A percentile compares a stretch with the other conserved stretches of the same genome.
Evolutionary conservation across 2,888 invertebrate genomes (phyloP).

Genomic region (Tenthredo distinguenda): DNA sequence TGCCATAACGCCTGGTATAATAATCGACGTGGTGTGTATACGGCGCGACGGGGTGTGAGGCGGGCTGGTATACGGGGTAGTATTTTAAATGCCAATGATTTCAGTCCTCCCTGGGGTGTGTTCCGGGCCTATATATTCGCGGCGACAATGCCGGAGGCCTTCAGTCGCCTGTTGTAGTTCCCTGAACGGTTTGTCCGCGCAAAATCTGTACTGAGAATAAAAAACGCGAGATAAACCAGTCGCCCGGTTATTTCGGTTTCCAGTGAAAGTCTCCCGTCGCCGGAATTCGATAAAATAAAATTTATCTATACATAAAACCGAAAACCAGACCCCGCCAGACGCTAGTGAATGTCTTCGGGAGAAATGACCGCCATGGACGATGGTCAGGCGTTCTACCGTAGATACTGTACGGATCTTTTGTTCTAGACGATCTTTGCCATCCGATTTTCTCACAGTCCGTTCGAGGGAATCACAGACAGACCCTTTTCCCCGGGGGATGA

Average conservation of each 20-base stretch:
- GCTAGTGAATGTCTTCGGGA: conserved; percentile 46
- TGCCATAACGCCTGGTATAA: conserved; percentile 29
- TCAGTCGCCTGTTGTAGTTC: conserved; percentile 61
- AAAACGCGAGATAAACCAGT: neutral
- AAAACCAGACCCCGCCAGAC: neutral
- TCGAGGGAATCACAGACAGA: neutral
- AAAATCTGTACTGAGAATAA: too few species aligned
- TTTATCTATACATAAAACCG: neutral
- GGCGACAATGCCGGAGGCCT: conserved; percentile 59
- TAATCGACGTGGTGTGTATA: conserved; percentile 31
- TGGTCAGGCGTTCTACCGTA: conserved; percentile 67
- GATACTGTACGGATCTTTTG: conserved; percentile 65
- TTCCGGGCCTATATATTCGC: conserved; percentile 70
- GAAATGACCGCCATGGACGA: conserved; percentile 74
- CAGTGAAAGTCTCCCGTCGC: conserved; percentile 10
- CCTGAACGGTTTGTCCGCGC: neutral
- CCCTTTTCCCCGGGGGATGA: neutral
- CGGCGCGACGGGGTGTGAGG: conserved; percentile 29
- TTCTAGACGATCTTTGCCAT: neutral
- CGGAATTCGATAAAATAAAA: neutral
- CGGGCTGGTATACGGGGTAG: conserved; percentile 61
- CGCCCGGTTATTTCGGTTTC: neutral
- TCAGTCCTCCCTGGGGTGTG: conserved; percentile 71
- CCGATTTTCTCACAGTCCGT: neutral
- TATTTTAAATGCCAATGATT: conserved; percentile 77